A percentile compares a stretch with the other conserved stretches of the same genome.
These are phyloP conservation scores for Calyptommatus sinebrachiatus DNA, from an alignment of 2,113 vertebrate genomes.

Conservation along the genomic window DNA sequence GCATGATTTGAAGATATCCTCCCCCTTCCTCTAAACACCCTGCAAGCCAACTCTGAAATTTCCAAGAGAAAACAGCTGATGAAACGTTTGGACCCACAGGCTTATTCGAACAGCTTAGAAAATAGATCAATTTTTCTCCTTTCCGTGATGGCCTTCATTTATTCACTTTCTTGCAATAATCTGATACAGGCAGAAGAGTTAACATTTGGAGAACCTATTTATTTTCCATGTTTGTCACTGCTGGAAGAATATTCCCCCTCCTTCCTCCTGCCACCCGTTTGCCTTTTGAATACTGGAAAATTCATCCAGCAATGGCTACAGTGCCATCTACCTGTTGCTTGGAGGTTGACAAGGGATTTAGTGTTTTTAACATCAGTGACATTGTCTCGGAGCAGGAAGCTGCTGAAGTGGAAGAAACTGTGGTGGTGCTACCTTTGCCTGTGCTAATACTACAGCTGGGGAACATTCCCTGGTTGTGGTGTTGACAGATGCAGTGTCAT, in stretches of 20 bases:
- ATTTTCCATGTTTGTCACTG: constrained; percentile 57
- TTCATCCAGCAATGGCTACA: constrained; percentile 71
- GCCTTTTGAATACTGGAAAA: constrained; percentile 65
- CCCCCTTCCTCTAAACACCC: not conserved
- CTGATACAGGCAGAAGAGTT: constrained; percentile 61
- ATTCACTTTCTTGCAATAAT: constrained; percentile 60
- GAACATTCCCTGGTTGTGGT: no score
- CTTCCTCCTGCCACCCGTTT: not conserved
- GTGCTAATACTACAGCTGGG: no score
- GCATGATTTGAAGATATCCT: not conserved
- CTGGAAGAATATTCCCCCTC: not conserved
- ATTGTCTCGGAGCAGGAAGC: not conserved
- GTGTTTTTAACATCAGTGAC: no score
- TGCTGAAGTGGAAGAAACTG: not conserved
- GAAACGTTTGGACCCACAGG: constrained; percentile 35
- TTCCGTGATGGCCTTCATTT: constrained; percentile 39
- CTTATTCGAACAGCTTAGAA: constrained; percentile 39
- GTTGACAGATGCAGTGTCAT: no score
- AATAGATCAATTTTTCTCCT: constrained; percentile 42
- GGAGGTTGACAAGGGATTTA: constrained; percentile 59
- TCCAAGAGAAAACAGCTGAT: constrained; percentile 38
- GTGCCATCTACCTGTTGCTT: constrained; percentile 76
- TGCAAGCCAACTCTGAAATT: constrained; percentile 14
- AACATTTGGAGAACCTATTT: constrained; percentile 63
- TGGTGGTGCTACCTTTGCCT: no score